A percentile compares a stretch with the other conserved stretches of the same genome.
These are phyloP conservation scores for Numenius phaeopus DNA, from an alignment of 2,797 vertebrate genomes.

Conservation along the genomic window DNA sequence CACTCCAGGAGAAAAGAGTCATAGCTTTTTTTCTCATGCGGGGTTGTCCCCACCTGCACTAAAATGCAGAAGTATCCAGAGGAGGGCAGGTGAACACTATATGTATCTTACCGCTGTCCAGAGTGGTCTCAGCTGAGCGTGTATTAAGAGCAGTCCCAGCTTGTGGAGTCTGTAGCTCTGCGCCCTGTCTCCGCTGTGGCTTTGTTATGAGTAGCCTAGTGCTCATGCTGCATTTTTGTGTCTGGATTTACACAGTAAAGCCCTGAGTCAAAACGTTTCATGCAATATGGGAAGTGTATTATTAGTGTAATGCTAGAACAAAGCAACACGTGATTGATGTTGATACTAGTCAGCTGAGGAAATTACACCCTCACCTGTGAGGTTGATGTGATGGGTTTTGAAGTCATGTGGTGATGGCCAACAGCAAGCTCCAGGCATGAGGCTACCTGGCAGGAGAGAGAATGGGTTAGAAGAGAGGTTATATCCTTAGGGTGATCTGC, in stretches of 20 bases:
- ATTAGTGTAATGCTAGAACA: slow-evolving; percentile 39
- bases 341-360: slow-evolving; percentile 31
- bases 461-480: background rate
- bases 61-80: background rate
- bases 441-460: background rate
- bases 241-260: background rate
- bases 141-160: background rate
- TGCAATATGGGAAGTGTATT: background rate
- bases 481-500: background rate
- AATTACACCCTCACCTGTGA: slow-evolving; percentile 1
- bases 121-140: background rate
- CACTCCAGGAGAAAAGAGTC: background rate
- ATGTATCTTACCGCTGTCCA: background rate
- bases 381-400: background rate
- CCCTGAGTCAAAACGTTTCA: slow-evolving; percentile 24
- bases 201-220: background rate
- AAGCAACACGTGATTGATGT: background rate
- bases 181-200: background rate
- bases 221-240: background rate
- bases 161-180: background rate
- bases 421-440: background rate
- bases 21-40: background rate
- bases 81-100: background rate
- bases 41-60: background rate
- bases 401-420: background rate